phyloP scores from a whole-genome alignment of 2,797 vertebrate species.

The Danio aesculapii region DNA sequence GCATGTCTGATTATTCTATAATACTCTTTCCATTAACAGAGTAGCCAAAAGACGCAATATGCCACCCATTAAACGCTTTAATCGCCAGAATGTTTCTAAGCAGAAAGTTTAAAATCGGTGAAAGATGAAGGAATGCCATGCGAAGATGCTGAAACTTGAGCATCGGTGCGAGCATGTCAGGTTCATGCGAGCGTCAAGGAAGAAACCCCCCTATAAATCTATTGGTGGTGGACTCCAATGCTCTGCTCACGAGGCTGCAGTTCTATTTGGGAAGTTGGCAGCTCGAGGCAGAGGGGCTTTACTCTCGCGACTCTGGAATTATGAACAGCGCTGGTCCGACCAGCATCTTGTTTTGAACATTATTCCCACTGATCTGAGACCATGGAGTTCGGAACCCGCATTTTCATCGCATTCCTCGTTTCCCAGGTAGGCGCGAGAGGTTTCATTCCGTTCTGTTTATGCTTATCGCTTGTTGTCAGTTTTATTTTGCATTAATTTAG shows the following conservation, averaged over 20 bases:
- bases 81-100: neutral
- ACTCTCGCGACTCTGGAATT: conserved; percentile 93
- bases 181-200: conserved; percentile 64
- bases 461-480: neutral
- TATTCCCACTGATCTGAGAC: conserved; percentile 68
- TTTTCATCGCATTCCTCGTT: conserved; percentile 88
- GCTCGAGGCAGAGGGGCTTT: conserved; percentile 87
- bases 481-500: neutral
- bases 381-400: conserved; percentile 89
- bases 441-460: neutral
- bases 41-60: neutral
- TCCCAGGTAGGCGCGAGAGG: conserved; percentile 87
- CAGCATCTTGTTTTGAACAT: conserved; percentile 85
- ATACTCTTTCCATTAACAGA: neutral
- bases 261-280: conserved; percentile 98
- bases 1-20: neutral
- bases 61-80: neutral
- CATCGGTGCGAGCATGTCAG: conserved; percentile 23
- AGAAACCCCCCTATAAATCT: conserved; percentile 90
- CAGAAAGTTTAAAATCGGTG: conserved; percentile 1
- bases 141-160: conserved; percentile 2
- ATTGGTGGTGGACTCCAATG: conserved; percentile 95
- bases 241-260: conserved; percentile 94
- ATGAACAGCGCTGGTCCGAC: conserved; percentile 96
- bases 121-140: conserved; percentile 1